Evolutionary conservation across 2,888 invertebrate genomes (phyloP), one percentile per base, ranked within the genome.

Genomic region (Dexiosoma caninum): DNA sequence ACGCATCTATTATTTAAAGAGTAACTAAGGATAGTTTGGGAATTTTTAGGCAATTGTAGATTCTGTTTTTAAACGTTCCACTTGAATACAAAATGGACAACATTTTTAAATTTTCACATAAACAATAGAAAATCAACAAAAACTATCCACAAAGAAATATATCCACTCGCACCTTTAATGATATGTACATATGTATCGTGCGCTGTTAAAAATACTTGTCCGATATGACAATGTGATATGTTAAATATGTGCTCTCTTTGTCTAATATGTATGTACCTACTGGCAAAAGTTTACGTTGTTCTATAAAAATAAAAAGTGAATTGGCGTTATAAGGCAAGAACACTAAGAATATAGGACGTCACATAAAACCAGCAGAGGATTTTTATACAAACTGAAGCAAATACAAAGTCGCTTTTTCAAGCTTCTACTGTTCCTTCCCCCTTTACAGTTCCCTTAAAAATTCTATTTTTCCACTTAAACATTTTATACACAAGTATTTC

Each of bases 101-200:
- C 57, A 64, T 46, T 64, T 78, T 78, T 71, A 70, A 78, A 78
- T 77, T 77, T 77, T 55, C 62, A 23, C 55, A 77, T 78, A 49
- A 78, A 78, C 71, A 59, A 64, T 78, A 55, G 30, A 21, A 16
- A 14, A 16, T 14, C 30, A 71, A 67, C 62, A 62, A 32, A 9
- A 64, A 23, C 35, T 10, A n/a, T 7, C 19, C 46, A 49, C 32
- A 14, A 21, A 46, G 21, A 27, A 12, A 37, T 2, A 21, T 30
- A 49, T 14, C 3, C 6, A n/a, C 19, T 9, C 27, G 23, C 7
- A 27, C 32, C 14, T 35, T 32, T 46, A 57, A 23, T 40, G 12
- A 32, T n/a, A 2, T 0, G 30, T 8, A 19, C n/a, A 16, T 57
- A 12, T n/a, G 19, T 32, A n/a, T 30, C 30, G 21, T 60, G 30